Conservation (phyloP, 2,797 vertebrate genomes). For the Lates japonicus region DNA sequence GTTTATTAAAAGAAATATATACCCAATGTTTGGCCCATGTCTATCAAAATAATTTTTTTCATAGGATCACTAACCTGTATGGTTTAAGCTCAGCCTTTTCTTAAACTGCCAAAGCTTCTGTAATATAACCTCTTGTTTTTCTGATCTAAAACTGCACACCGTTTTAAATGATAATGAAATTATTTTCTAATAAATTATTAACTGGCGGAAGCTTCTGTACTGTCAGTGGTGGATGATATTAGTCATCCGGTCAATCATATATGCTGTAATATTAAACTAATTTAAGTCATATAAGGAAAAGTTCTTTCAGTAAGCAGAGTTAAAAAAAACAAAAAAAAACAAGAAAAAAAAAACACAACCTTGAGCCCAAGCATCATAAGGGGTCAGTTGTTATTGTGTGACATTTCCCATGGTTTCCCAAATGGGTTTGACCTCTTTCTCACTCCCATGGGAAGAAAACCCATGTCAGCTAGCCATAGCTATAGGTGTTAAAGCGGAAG, state of each 20-base stretch:
- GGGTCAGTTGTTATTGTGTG: conserved; percentile 57
- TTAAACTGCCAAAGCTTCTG: not conserved
- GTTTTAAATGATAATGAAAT: not conserved
- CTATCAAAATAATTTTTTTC: not conserved
- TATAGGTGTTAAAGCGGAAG: conserved; percentile 56
- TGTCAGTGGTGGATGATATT: not conserved
- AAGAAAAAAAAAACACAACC: too few species aligned
- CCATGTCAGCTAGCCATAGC: conserved; percentile 51
- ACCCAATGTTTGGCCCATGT: not conserved
- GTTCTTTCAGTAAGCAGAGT: not conserved
- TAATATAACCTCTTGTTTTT: not conserved
- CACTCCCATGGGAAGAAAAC: conserved; percentile 39
- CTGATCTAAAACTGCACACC: not conserved
- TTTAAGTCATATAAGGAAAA: not conserved
- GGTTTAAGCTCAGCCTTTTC: not conserved
- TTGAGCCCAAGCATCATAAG: conserved; percentile 40
- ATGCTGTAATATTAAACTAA: not conserved
- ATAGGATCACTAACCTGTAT: not conserved
- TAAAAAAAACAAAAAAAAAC: not conserved
- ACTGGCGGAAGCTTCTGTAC: not conserved
- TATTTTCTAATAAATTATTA: not conserved
- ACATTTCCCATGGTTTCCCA: conserved; percentile 53
- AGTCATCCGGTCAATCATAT: not conserved
- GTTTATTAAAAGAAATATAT: not conserved
- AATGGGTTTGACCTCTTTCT: conserved; percentile 74